Evolutionary conservation across 2,797 vertebrate genomes (phyloP), one percentile per base, ranked within the genome.

Genomic region (Psittacula echo): DNA sequence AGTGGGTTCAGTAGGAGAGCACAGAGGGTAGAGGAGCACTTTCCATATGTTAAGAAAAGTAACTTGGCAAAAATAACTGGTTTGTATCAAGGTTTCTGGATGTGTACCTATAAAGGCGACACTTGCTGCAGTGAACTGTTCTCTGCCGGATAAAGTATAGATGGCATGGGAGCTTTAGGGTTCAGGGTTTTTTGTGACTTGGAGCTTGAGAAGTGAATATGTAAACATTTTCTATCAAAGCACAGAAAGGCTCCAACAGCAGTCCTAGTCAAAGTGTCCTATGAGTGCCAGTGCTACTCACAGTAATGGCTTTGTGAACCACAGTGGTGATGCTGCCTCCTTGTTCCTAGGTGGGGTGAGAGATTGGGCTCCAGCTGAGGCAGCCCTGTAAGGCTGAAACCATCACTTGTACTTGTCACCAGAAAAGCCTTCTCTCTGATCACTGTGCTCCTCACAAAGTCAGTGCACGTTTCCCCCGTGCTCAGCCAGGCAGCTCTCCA

Each of bases 401-500:
- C 27, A 7, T 83, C 24, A 3, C 56, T 85, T 83, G 64, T 27
- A 11, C 56, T 61, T 72, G 26, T 61, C 56, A 85, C 27, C 48
- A 74, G 68, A 78, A 91, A 60, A 85, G 23, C 30, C 37, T 53
- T 37, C 20, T 73, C 65, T 89, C 22, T 70, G 30, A 39, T 26
- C 26, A 39, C 32, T 22, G 42, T 4, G 1, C 9, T 77, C 23
- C 41, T 82, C 24, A 29, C 50, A 58, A 64, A 75, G 72, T 61
- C 68, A 50, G 0, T 1, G 1, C 19, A 45, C 3, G 0, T 81
- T 77, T 72, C 22, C 19, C 44, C 44, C 0, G 0, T 61, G 23
- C 11, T 80, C 0, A 0, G 9, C 71, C n/a, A 34, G 44, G 6
- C 0, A 0, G 54, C n/a, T 32, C 6, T 37, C 39, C 10, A 6